phyloP scores from a whole-genome alignment of 2,888 invertebrate genomes.

The Drepanosiphum platanoidis region DNA sequence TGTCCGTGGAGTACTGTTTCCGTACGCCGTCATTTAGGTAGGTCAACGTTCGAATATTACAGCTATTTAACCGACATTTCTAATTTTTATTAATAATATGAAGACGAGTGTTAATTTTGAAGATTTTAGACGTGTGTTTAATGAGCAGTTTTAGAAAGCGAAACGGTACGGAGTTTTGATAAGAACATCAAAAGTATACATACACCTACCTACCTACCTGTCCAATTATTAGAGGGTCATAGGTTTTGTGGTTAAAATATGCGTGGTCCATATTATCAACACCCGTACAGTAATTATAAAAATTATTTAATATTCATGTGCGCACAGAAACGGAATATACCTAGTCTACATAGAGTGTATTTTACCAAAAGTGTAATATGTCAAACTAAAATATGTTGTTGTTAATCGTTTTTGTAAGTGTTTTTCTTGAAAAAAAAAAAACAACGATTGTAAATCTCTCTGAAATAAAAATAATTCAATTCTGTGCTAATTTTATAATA shows the following conservation, averaged over 20 bases:
- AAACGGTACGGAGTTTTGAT: slow-evolving; percentile 21
- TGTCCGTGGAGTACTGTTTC: neutral
- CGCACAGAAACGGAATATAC: neutral
- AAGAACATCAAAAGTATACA: slow-evolving; percentile 34
- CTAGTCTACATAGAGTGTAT: neutral
- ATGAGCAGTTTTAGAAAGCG: slow-evolving; percentile 41
- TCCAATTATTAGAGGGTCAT: slow-evolving; percentile 31
- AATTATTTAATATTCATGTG: neutral
- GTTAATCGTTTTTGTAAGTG: neutral
- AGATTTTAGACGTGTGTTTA: neutral
- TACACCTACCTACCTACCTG: neutral
- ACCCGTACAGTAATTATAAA: neutral
- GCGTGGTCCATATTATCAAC: neutral
- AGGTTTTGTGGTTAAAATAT: neutral
- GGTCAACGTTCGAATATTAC: neutral
- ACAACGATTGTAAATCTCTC: no score
- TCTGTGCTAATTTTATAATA: no score
- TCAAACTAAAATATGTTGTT: neutral
- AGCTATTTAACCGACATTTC: neutral
- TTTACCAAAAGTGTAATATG: neutral
- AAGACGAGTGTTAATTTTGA: neutral
- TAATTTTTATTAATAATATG: slow-evolving; percentile 5
- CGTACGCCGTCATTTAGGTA: neutral
- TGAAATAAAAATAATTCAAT: no score
- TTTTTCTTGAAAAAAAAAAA: neutral